phyloP scores from a whole-genome alignment of 2,797 vertebrate genomes.

The Paedocypris micromegethes region DNA sequence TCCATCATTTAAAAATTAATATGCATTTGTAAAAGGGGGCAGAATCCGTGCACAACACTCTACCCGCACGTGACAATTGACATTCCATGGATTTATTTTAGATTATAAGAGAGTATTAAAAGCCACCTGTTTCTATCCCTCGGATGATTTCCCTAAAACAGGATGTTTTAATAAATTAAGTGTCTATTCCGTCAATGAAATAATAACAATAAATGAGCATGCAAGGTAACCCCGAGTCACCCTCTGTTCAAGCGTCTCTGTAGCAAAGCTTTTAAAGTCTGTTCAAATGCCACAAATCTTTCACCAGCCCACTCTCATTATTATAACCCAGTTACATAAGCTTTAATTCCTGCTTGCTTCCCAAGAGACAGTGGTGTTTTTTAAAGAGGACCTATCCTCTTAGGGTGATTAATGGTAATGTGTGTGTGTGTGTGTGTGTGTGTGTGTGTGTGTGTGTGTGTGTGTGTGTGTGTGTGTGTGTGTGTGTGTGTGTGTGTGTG shows the following conservation, averaged over 20 bases:
- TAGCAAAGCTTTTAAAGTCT: slow-evolving; percentile 34
- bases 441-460: too few relatives aligned
- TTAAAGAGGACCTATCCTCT: slow-evolving; percentile 36
- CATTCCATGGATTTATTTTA: slow-evolving; percentile 22
- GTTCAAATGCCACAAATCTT: slow-evolving; percentile 23
- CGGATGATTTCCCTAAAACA: neutral
- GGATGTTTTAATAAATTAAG: neutral
- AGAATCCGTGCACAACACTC: neutral
- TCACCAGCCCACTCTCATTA: slow-evolving; percentile 20
- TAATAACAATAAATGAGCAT: neutral
- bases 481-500: neutral
- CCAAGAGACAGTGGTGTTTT: slow-evolving; percentile 26
- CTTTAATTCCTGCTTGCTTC: slow-evolving; percentile 30
- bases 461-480: neutral
- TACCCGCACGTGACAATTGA: neutral
- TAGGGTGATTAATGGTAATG: slow-evolving; percentile 32
- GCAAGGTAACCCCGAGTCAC: neutral
- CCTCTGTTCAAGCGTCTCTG: slow-evolving; percentile 12
- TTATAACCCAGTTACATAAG: slow-evolving; percentile 32
- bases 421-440: slow-evolving; percentile 7
- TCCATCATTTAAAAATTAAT: too few relatives aligned
- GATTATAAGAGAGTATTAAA: slow-evolving; percentile 28
- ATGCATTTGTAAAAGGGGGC: too few relatives aligned
- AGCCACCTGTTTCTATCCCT: slow-evolving; percentile 6
- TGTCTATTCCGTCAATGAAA: slow-evolving; percentile 1